These are phyloP conservation scores for Psilanteris sp. DNA, from an alignment of 1,140 invertebrate species.

Conservation along the genomic window DNA sequence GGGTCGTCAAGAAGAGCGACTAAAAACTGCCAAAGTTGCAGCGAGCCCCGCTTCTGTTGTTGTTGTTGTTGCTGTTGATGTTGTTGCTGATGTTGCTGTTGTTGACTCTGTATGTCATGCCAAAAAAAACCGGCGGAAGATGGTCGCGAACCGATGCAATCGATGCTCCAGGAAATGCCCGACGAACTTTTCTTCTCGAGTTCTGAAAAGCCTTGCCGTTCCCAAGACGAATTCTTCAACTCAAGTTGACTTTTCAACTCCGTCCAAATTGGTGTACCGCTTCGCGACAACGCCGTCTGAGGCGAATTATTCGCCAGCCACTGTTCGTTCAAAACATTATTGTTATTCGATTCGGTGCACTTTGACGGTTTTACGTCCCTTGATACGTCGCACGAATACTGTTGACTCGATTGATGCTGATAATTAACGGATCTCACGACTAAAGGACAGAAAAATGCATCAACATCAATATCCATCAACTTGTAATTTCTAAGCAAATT, in stretches of 20 bases:
- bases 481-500: too few relatives aligned
- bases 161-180: conserved; percentile 69
- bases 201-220: conserved; percentile 62
- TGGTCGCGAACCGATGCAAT: conserved; percentile 64
- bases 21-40: conserved; percentile 97
- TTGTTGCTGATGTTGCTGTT: conserved; percentile 67
- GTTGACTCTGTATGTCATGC: conserved; percentile 69
- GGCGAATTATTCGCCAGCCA: conserved; percentile 63
- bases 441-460: too few relatives aligned
- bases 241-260: conserved; percentile 72
- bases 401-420: conserved; percentile 66
- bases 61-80: conserved; percentile 74
- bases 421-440: conserved; percentile 13
- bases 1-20: conserved; percentile 94
- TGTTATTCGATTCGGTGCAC: conserved; percentile 64
- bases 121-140: conserved; percentile 65
- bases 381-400: conserved; percentile 62
- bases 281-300: conserved; percentile 47
- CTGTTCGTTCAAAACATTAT: conserved; percentile 68
- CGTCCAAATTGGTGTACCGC: conserved; percentile 72
- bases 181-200: conserved; percentile 68
- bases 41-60: conserved; percentile 86
- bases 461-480: too few relatives aligned
- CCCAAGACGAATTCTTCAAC: conserved; percentile 69
- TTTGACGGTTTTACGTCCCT: conserved; percentile 63